Evolutionary conservation across 2,797 vertebrate species (phyloP).

Genomic region (Morus bassanus): DNA sequence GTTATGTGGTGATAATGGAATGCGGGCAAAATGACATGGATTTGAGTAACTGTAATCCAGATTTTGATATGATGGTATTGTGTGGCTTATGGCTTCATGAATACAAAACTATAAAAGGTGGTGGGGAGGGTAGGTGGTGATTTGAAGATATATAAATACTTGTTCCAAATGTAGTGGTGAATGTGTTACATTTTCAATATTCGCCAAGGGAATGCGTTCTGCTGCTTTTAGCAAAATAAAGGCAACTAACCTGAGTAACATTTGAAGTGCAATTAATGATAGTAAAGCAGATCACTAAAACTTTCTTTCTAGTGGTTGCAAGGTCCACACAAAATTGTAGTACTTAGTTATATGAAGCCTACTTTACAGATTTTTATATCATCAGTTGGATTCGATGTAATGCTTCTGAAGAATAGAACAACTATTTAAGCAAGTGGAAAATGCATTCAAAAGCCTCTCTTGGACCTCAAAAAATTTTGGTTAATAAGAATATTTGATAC

Average conservation of each 20-base stretch:
- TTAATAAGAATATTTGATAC: background rate
- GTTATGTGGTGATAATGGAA: background rate
- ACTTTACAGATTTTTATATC: background rate
- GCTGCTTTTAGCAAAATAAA: background rate
- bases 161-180: background rate
- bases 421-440: background rate
- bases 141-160: background rate
- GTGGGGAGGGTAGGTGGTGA: background rate
- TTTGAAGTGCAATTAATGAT: background rate
- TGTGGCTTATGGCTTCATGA: background rate
- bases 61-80: background rate
- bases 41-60: background rate
- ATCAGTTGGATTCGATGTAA: background rate
- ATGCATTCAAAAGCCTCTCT: background rate
- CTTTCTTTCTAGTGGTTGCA: background rate
- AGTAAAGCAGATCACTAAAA: background rate
- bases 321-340: background rate
- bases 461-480: background rate
- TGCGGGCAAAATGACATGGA: background rate
- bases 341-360: background rate
- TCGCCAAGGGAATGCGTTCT: background rate
- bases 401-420: background rate
- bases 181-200: background rate
- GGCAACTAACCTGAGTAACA: background rate
- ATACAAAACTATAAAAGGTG: background rate